These are phyloP conservation scores for Cylindroiulus punctatus DNA, from an alignment of 2,888 invertebrate genomes.

Conservation along the genomic window DNA sequence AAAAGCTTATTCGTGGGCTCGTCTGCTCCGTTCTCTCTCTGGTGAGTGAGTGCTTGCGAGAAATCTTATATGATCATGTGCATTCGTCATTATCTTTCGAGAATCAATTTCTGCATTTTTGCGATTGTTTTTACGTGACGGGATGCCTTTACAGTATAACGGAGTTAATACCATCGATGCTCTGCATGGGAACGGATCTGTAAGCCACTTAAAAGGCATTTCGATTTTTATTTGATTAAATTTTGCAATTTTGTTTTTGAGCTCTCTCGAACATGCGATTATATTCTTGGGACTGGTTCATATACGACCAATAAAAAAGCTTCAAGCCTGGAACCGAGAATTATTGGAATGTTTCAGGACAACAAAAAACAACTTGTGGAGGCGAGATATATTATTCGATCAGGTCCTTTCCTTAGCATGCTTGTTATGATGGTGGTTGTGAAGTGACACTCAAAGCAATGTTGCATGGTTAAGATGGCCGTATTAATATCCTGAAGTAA, in stretches of 20 bases:
- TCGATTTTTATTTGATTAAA: conserved; percentile 37
- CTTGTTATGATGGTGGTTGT: too few relatives aligned
- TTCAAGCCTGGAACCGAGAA: background rate
- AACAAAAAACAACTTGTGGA: too few relatives aligned
- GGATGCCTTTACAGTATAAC: background rate
- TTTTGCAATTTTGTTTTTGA: conserved; percentile 30
- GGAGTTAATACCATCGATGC: background rate
- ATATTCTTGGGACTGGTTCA: background rate
- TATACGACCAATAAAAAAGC: background rate
- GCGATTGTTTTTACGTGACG: background rate
- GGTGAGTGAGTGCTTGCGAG: background rate
- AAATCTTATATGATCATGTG: background rate
- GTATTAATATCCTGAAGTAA: too few relatives aligned
- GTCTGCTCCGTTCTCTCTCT: background rate
- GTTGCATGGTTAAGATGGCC: too few relatives aligned
- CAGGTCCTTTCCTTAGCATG: too few relatives aligned
- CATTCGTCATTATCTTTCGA: background rate
- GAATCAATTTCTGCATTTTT: background rate
- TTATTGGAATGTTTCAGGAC: background rate
- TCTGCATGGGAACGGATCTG: background rate
- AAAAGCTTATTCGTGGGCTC: background rate
- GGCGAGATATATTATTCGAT: too few relatives aligned
- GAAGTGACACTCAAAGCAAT: too few relatives aligned
- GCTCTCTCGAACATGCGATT: background rate
- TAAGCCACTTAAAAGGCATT: conserved; percentile 23